Percentiles rank a stretch among this genome's conserved stretches.
Conservation (phyloP, 1,140 invertebrate species). For the Drosophila baimaii region DNA sequence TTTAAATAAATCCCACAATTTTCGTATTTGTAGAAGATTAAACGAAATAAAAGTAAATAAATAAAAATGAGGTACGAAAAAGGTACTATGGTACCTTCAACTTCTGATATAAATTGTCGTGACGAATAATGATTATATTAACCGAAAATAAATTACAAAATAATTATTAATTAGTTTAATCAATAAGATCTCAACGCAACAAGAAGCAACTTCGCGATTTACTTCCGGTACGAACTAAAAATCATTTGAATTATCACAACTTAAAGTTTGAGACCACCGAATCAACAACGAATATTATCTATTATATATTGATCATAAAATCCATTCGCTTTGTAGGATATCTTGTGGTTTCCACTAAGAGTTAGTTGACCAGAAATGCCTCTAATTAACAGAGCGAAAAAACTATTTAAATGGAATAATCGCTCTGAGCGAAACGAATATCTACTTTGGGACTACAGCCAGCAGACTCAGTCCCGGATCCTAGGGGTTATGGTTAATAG, state of each 20-base stretch:
- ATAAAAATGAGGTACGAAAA: too few species aligned
- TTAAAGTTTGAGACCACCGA: background rate
- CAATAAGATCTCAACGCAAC: too few species aligned
- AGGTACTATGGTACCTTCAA: too few species aligned
- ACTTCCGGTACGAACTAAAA: too few species aligned
- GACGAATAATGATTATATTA: too few species aligned
- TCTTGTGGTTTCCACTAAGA: background rate
- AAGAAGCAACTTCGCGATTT: too few species aligned
- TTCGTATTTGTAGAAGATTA: too few species aligned
- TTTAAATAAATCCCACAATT: too few species aligned
- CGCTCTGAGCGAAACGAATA: constrained; percentile 16
- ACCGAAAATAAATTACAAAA: too few species aligned
- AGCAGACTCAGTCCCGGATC: constrained; percentile 3
- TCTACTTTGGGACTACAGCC: constrained; percentile 8
- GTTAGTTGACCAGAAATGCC: background rate
- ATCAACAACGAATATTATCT: background rate
- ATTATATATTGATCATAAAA: background rate
- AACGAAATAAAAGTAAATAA: too few species aligned
- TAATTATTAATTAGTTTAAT: too few species aligned
- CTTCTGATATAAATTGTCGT: too few species aligned
- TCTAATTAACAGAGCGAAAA: constrained; percentile 32
- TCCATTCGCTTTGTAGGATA: background rate
- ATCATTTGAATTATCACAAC: background rate
- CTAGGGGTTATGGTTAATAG: constrained; percentile 45
- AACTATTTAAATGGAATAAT: constrained; percentile 19